Conservation (phyloP, 2,797 vertebrate species). For the Falco columbarius region DNA sequence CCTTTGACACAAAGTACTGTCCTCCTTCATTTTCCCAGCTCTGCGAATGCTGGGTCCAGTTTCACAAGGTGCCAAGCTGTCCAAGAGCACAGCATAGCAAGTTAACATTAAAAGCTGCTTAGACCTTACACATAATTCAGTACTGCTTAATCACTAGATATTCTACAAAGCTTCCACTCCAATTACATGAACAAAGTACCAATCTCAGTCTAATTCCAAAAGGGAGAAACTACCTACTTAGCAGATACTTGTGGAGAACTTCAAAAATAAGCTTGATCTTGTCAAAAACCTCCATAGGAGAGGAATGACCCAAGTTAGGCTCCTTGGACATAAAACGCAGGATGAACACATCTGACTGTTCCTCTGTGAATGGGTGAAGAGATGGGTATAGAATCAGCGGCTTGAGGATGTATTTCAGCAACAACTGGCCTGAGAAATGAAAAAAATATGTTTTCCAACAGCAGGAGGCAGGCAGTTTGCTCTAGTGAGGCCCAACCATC, state of each 20-base stretch:
- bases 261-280: slow-evolving; percentile 87
- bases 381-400: slow-evolving; percentile 84
- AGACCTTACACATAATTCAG: not conserved
- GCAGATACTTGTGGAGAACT: slow-evolving; percentile 84
- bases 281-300: slow-evolving; percentile 87
- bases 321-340: slow-evolving; percentile 80
- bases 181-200: not conserved
- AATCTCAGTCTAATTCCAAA: not conserved
- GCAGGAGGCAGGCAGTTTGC: not conserved
- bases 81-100: not conserved
- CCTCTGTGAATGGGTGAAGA: slow-evolving; percentile 77
- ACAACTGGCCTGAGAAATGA: slow-evolving; percentile 82
- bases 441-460: not conserved
- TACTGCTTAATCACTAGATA: too few relatives aligned
- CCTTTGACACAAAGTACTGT: not conserved
- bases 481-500: not conserved
- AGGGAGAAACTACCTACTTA: slow-evolving; percentile 77
- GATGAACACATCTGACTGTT: slow-evolving; percentile 75
- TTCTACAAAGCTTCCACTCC: not conserved
- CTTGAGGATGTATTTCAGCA: slow-evolving; percentile 89
- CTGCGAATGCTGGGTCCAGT: not conserved
- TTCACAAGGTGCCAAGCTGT: not conserved
- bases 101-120: not conserved
- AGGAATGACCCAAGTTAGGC: slow-evolving; percentile 74
- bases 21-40: not conserved